A percentile compares a stretch with the other conserved stretches of the same genome.
Evolutionary conservation across 2,888 invertebrate species (phyloP).

Genomic region (Ophonus ardosiacus): DNA sequence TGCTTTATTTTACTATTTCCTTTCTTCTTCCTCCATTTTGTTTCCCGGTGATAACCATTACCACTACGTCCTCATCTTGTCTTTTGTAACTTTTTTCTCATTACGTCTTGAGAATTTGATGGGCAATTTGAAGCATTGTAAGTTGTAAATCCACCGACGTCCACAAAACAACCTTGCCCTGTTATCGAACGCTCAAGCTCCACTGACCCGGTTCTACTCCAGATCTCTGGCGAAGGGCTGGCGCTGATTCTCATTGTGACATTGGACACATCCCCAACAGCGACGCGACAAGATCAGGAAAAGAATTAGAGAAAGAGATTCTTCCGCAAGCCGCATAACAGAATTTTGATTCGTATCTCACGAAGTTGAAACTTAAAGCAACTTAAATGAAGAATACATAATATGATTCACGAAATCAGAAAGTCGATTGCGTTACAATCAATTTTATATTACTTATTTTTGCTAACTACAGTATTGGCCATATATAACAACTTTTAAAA

Average conservation of each 20-base stretch:
- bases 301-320: background rate
- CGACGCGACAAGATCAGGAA: background rate
- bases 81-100: background rate
- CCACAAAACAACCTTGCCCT: background rate
- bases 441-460: no score
- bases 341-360: no score
- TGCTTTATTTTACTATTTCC: no score
- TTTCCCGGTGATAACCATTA: no score
- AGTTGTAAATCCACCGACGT: background rate
- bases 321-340: background rate
- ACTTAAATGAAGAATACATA: no score
- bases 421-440: no score
- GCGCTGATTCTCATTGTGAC: background rate
- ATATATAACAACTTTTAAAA: no score
- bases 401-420: no score
- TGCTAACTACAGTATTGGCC: no score
- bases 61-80: no score
- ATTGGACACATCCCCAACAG: background rate
- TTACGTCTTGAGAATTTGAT: background rate
- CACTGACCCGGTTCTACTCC: background rate
- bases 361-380: no score
- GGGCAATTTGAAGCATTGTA: background rate
- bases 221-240: background rate
- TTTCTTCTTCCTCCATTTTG: no score
- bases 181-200: background rate